These are phyloP conservation scores for Rhopalosiphum padi DNA, from an alignment of 1,140 invertebrate species.

Conservation along the genomic window DNA sequence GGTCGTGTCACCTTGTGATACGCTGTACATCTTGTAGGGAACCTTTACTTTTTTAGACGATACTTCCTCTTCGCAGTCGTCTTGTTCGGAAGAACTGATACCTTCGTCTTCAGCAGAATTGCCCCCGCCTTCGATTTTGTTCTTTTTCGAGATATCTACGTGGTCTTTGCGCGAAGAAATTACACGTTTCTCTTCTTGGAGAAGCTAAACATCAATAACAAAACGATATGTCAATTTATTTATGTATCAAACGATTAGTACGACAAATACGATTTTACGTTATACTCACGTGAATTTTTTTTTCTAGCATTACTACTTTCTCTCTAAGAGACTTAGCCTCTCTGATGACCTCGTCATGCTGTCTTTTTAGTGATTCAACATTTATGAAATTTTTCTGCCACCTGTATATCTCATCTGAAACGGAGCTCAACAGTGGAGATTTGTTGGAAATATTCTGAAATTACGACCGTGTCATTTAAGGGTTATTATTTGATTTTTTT, in stretches of 20 bases:
- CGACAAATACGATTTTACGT: background rate
- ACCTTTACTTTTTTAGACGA: background rate
- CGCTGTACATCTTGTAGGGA: slow-evolving; percentile 64
- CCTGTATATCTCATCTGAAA: slow-evolving; percentile 72
- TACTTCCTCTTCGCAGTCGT: slow-evolving; percentile 58
- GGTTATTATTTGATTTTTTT: background rate
- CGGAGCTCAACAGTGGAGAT: slow-evolving; percentile 64
- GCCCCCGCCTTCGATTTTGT: slow-evolving; percentile 62
- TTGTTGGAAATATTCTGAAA: slow-evolving; percentile 51
- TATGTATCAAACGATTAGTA: background rate
- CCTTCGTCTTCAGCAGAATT: slow-evolving; percentile 82
- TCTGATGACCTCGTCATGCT: slow-evolving; percentile 68
- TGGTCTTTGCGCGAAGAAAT: slow-evolving; percentile 31
- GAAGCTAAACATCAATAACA: background rate
- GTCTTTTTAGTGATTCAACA: slow-evolving; percentile 70
- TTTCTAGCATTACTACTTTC: slow-evolving; percentile 73
- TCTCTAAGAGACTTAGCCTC: slow-evolving; percentile 69
- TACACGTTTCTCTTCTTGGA: slow-evolving; percentile 48
- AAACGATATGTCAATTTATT: background rate
- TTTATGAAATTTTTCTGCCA: slow-evolving; percentile 78
- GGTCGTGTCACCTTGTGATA: slow-evolving; percentile 71
- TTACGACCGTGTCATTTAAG: background rate
- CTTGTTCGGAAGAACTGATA: slow-evolving; percentile 76
- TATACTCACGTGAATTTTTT: slow-evolving; percentile 71
- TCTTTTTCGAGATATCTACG: background rate